Base-by-base conservation (phyloP, 2,797 vertebrate species). In the Protosalanx chinensis region DNA sequence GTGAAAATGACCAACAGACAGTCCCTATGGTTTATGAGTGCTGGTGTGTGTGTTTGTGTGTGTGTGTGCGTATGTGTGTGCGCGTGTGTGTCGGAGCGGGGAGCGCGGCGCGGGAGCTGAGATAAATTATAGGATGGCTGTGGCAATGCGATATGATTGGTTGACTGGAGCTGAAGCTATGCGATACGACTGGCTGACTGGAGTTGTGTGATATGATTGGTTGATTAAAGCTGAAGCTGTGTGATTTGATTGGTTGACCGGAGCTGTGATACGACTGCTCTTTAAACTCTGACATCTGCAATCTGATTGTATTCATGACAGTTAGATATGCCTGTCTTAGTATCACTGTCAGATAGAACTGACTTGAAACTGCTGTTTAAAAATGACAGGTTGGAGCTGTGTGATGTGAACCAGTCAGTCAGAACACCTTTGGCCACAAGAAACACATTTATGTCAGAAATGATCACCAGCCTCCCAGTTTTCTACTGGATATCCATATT, bases 361-460 rank as follows among this genome's bases (percentile, higher is more conserved):
- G 37, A 41, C 37, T 41, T 8, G 6, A 2, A 7, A 41, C 37
- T 41, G 37, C 37, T 41, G 37, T 41, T 41, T 41, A 41, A 41
- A 41, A 41, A 41, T 41, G 37, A 41, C 37, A 41, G 37, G 37
- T 41, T 41, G 8, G 7, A 41, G 37, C 37, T 41, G 37, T 41
- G 8, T 41, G 37, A 10, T 41, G 37, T 41, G 10, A 41, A 41
- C 1, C 10, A 41, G 15, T 53, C 74, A 73, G 71, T 76, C 72
- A 67, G 67, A 16, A 58, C 61, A 35, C 60, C 64, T 20, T 20
- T 37, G 64, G 32, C 72, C 71, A 82, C 74, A 71, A 74, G 51
- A 74, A 79, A 77, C 67, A 73, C 64, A 13, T 56, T 12, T 53
- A 67, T 72, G 59, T 77, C 75, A 70, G 53, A 67, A 57, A 49